Evolutionary conservation across 2,888 invertebrate genomes (phyloP), one percentile per base, ranked within the genome.

Genomic region (Agriopis aurantiaria): DNA sequence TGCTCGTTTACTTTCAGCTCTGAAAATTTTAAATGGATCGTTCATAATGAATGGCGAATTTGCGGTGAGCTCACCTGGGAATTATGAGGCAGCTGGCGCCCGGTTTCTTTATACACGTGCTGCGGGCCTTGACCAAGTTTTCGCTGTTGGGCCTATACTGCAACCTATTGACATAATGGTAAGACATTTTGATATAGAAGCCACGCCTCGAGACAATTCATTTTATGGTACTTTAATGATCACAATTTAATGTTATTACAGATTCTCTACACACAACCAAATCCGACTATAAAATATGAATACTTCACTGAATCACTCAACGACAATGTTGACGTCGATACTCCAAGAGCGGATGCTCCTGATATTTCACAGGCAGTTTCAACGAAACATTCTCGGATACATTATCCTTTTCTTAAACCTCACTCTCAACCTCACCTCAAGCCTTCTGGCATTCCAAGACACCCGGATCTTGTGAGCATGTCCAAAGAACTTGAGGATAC

Each of bases 211-310:
- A 5, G 33, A 33, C 5, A 33, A 33, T 33, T 33, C 33, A 4
- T 33, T 0, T 23, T 23, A 11, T n/a, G 23, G 7, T 23, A 58
- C 23, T 46, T n/a, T 23, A n/a, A 23, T 58, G 46, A 11, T 46
- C 17, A 12, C 23, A 12, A 6, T 51, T 9, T 12, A 17, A 49
- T 61, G 12, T 41, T 33, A 76, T 90, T 90, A 41, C 90, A 98
- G 98, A 95, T 98, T 77, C 95, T 97, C 69, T 97, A 96, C 79
- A 97, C 97, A 78, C 96, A 97, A 86, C 95, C 96, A 58, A 98
- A 98, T 91, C 97, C 97, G 0, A 98, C 97, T n/a, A 96, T 98
- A 77, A 97, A 97, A 86, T 98, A 98, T 86, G 97, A 98, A 85
- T 98, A 98, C 87, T 96, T 97, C 75, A 92, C 98, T 49, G 97